phyloP scores from a whole-genome alignment of 2,797 vertebrate species.

The Cygnus olor region DNA sequence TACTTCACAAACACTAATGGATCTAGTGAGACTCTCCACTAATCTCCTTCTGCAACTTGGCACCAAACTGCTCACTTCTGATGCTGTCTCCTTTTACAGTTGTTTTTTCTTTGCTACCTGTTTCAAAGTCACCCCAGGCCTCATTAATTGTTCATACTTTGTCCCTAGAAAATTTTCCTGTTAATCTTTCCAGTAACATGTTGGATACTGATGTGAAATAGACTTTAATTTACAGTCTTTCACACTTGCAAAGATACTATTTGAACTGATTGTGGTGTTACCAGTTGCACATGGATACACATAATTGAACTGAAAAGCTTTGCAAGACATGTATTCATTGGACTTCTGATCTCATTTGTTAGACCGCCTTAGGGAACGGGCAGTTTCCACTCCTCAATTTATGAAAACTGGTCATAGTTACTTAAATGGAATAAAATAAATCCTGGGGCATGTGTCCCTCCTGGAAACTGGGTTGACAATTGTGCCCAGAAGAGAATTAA shows the following conservation, averaged over 20 bases:
- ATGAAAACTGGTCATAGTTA: constrained; percentile 62
- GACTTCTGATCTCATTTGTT: constrained; percentile 66
- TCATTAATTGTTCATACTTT: constrained; percentile 63
- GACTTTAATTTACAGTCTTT: constrained; percentile 44
- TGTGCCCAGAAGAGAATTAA: constrained; percentile 48
- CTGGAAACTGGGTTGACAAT: constrained; percentile 35
- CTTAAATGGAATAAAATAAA: constrained; percentile 49
- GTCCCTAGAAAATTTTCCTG: constrained; percentile 51
- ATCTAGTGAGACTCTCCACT: constrained; percentile 54
- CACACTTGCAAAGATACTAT: constrained; percentile 22
- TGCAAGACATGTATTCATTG: constrained; percentile 11
- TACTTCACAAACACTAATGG: constrained; percentile 58
- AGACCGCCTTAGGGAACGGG: constrained; percentile 36
- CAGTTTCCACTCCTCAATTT: constrained; percentile 55
- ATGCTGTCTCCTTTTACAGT: constrained; percentile 12
- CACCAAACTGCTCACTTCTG: constrained; percentile 55
- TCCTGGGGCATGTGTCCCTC: constrained; percentile 12
- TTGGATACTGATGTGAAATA: constrained; percentile 31
- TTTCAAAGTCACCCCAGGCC: constrained; percentile 44
- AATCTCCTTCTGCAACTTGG: constrained; percentile 61
- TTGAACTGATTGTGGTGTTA: constrained; percentile 17
- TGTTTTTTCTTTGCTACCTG: constrained; percentile 65
- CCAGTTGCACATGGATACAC: constrained; percentile 14
- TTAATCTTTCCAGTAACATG: constrained; percentile 44
- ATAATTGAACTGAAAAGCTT: constrained; percentile 62